Conservation (phyloP, 1,140 invertebrate species). For the Pemphigus obesinymphae region DNA sequence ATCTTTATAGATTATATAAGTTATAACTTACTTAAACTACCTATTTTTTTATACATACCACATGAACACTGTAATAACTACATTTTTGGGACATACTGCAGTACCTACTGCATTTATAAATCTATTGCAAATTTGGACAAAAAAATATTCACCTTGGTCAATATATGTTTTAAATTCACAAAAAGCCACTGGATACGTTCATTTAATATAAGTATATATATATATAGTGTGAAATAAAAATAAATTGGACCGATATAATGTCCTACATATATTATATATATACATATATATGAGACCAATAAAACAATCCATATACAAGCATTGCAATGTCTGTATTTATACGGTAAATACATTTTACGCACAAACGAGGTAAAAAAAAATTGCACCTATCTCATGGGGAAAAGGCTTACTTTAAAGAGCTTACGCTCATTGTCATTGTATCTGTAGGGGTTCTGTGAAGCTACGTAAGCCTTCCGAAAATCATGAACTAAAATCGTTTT, state of each 20-base stretch:
- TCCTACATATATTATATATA: not conserved
- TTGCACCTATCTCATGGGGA: not conserved
- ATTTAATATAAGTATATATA: too few species aligned
- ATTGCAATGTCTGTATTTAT: not conserved
- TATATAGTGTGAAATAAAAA: too few species aligned
- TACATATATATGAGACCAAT: not conserved
- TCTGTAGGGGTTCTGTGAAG: not conserved
- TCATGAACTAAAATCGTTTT: not conserved
- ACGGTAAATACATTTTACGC: not conserved
- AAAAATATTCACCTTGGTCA: too few species aligned
- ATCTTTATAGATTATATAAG: too few species aligned
- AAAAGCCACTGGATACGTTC: too few species aligned
- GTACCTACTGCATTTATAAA: too few species aligned
- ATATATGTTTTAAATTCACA: too few species aligned
- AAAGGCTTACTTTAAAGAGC: not conserved
- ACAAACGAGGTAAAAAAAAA: not conserved
- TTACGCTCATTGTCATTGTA: not conserved
- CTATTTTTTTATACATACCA: too few species aligned
- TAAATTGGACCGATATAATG: not conserved
- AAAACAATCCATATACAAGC: not conserved
- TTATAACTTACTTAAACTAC: too few species aligned
- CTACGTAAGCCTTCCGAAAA: not conserved
- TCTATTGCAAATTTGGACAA: too few species aligned
- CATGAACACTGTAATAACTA: too few species aligned
- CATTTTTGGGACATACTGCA: too few species aligned